Conservation (phyloP, 2,888 invertebrate genomes). For the Chalcosyrphus nemorum region DNA sequence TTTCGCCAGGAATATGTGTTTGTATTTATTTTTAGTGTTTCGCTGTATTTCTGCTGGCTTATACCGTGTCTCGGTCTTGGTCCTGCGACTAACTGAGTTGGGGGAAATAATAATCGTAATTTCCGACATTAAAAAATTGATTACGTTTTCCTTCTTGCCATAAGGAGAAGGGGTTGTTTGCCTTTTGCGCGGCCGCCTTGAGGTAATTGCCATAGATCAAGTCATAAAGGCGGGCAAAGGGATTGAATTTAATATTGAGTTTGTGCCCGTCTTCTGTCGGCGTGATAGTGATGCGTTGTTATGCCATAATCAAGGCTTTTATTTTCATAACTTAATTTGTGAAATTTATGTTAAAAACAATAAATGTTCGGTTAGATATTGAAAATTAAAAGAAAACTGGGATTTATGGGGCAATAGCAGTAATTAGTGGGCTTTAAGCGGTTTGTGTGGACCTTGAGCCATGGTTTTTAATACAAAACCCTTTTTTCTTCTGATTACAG, state of each 20-base stretch:
- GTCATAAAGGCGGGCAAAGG: conserved; percentile 5
- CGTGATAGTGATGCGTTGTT: conserved; percentile 3
- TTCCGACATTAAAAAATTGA: conserved; percentile 57
- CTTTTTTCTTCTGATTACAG: conserved; percentile 75
- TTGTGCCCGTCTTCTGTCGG: not conserved
- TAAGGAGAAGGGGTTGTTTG: not conserved
- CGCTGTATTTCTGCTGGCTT: conserved; percentile 10
- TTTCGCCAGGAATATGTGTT: conserved; percentile 21
- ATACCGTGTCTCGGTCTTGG: not conserved
- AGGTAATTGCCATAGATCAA: conserved; percentile 12
- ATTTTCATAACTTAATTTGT: conserved; percentile 27
- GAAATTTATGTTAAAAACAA: conserved; percentile 17
- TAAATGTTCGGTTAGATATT: conserved; percentile 7
- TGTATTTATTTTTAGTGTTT: conserved; percentile 37
- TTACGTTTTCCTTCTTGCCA: conserved; percentile 28
- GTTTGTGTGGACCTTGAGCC: not conserved
- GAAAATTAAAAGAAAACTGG: not conserved
- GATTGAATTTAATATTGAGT: conserved; percentile 23
- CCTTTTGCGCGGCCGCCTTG: not conserved
- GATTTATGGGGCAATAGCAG: not conserved
- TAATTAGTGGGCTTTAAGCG: not conserved
- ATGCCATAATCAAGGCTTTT: conserved; percentile 5
- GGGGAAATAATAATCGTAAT: conserved; percentile 55
- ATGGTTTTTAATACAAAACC: too few species aligned
- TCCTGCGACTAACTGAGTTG: conserved; percentile 4